Base-by-base conservation (phyloP, 2,113 vertebrate genomes). In the Megaceryle maxima region DNA sequence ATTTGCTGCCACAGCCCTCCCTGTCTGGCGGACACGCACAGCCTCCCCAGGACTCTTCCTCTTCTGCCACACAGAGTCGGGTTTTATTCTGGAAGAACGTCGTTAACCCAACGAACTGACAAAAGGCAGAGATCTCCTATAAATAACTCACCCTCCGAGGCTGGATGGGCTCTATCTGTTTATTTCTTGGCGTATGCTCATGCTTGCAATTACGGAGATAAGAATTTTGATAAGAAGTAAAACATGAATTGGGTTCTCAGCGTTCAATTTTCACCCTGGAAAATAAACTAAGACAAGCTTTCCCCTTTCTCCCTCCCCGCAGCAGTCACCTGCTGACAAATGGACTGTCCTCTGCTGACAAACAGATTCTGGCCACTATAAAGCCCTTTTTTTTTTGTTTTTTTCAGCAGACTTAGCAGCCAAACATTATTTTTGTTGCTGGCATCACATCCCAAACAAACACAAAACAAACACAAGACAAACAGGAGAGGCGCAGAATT, bases 81-180 rank as follows among this genome's bases (percentile, higher is more conserved):
- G 56, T 67, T 93, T 91, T 73, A 53, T 92, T 91, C 78, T 80
- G 84, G 83, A 94, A 56, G 12, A 2, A 35, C 55, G 19, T 63
- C 22, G 68, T 39, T 70, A 95, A 64, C 76, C 78, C 86, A 33
- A 43, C 78, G 1, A 9, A 26, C 74, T 95, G 94, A 92, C 93
- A 92, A 79, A 91, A 95, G 89, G 91, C 93, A 92, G 94, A 94
- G 77, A 77, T 26, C 39, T 55, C 50, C 80, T 76, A 88, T 83
- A 93, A 96, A 97, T 91, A 96, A 85, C 93, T 29, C 2, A 0
- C 74, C 44, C 70, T 50, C 77, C 39, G 26, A 41, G 50, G 55
- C 74, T 89, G 74, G 60, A 68, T 1, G 16, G 57, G 69, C 31
- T 82, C 22, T 0, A 11, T 13, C 35, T 50, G 50, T 67, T 41